Base-by-base conservation (phyloP, 2,888 invertebrate species). In the Encarsia formosa region DNA sequence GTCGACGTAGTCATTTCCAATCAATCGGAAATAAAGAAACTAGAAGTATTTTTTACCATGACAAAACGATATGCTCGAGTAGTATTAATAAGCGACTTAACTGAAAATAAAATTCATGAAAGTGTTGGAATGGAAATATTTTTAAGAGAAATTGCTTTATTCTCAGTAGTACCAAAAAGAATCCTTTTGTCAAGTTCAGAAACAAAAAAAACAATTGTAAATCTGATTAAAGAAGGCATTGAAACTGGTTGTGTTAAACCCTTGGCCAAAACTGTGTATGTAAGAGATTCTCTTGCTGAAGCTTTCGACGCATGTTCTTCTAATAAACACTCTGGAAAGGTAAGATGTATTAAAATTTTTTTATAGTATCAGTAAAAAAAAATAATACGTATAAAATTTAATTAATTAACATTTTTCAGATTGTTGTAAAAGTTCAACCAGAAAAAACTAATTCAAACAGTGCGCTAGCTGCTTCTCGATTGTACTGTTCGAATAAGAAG, bases 321-420 rank as follows among this genome's bases (percentile, higher is more conserved):
- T 15, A 82, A 88, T n/a, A 87, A 87, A 69, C 88, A 89, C 68
- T 85, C 87, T 48, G 90, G 88, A 40, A 91, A 91, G 77, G 84
- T 81, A 47, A 49, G 39, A 9, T 34, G 5, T 34, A 5, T 37
- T n/a, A n/a, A n/a, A n/a, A n/a, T n/a, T n/a, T n/a, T 26, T 26
- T 6, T 8, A 26, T 6, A 26, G 6, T 11, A 26, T 26, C 26
- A 26, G 26, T 26, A 1, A 26, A 26, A 26, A 26, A 26, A 26
- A 26, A 11, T 26, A 6, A 13, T 29, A 9, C 29, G 29, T 9
- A 29, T 9, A 29, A 8, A 9, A 8, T 29, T 9, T 29, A 13
- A 9, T 8, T 13, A 29, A 29, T 29, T 8, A 3, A 11, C 11
- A 8, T 22, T 43, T 58, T 54, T 5, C 38, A 61, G 61, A 55